Evolutionary conservation across 1,140 invertebrate species (phyloP).

Genomic region (Medauroidea extradentata): DNA sequence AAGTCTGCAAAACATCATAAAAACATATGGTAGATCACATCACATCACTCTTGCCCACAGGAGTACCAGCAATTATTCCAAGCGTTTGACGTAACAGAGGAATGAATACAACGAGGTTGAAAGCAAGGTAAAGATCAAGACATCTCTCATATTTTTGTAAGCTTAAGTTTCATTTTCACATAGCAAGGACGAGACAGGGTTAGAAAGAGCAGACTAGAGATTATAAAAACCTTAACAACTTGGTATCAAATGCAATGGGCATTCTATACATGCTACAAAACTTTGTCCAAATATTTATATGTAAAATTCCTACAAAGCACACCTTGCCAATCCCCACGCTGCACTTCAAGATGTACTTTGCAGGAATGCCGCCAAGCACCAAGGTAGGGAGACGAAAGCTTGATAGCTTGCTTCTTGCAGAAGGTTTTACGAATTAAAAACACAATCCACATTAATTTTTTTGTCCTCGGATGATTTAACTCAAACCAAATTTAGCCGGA

Average conservation of each 20-base stretch:
- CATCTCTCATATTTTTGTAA: slow-evolving; percentile 1
- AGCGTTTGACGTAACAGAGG: slow-evolving; percentile 4
- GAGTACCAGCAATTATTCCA: slow-evolving; percentile 8
- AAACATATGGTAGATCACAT: slow-evolving; percentile 8
- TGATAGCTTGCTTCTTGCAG: too few species aligned
- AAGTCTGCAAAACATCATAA: slow-evolving; percentile 18
- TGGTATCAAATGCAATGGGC: slow-evolving; percentile 23
- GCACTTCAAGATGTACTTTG: slow-evolving; percentile 13
- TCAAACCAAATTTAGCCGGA: slow-evolving; percentile 20
- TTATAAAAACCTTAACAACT: slow-evolving; percentile 23
- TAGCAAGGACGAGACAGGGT: slow-evolving; percentile 5
- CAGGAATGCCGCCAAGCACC: too few species aligned
- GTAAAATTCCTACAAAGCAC: slow-evolving; percentile 17
- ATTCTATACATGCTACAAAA: slow-evolving; percentile 19
- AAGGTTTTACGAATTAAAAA: too few species aligned
- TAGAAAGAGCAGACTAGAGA: slow-evolving; percentile 27
- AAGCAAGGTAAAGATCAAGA: slow-evolving; percentile 7
- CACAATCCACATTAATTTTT: too few species aligned
- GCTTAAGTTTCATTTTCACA: slow-evolving; percentile 9
- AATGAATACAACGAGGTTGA: slow-evolving; percentile 10
- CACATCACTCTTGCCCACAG: slow-evolving; percentile 12
- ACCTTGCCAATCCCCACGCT: slow-evolving; percentile 10
- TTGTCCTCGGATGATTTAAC: slow-evolving; percentile 3
- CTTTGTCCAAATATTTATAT: slow-evolving; percentile 1
- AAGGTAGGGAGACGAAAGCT: too few species aligned